Evolutionary conservation across 2,113 vertebrate genomes (phyloP), one percentile per base, ranked within the genome.

Genomic region (Cryptomyrus ogoouensis): DNA sequence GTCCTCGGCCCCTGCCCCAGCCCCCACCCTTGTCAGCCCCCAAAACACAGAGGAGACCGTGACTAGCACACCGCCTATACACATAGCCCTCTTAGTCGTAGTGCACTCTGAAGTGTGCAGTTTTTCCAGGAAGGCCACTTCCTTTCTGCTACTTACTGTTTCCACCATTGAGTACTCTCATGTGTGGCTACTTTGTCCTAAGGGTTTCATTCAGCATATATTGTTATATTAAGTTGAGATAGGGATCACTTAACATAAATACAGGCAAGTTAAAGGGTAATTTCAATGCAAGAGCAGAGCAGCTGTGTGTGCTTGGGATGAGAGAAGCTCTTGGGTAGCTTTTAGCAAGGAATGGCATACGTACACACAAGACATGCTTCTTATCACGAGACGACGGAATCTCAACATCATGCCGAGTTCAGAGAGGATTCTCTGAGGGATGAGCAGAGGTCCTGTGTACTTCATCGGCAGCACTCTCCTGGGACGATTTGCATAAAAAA

Each of bases 1-100:
- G 24, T 88, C 87, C 15, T 74, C 35, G 6, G 27, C 52, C 74
- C 88, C 49, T 8, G n/a, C 27, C 50, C 13, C 87, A 35, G 27
- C 50, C 52, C 86, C 24, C 35, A 47, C 86, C 66, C 85, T 89
- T 91, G 87, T 89, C 74, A 46, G 83, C 39, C n/a, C 86, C 90
- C 92, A 52, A 46, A 39, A 21, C 39, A 44, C 17, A 19, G 35
- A 83, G n/a, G 15, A 83, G 4, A 31, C 62, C 6, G 15, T 53
- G n/a, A 56, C 10, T 56, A 88, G 52, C 39, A 21, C 87, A 62
- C 56, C 31, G 8, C 42, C 39, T 50, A 56, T 66, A 7, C 52
- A 21, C 19, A 53, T 53, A 31, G 85, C 7, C 35, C 27, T 88
- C 7, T 62, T n/a, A 77, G 24, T 27, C 19, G 39, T 21, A 88